Conservation (phyloP, 2,113 vertebrate genomes). For the Sterrhoptilus dennistouni region DNA sequence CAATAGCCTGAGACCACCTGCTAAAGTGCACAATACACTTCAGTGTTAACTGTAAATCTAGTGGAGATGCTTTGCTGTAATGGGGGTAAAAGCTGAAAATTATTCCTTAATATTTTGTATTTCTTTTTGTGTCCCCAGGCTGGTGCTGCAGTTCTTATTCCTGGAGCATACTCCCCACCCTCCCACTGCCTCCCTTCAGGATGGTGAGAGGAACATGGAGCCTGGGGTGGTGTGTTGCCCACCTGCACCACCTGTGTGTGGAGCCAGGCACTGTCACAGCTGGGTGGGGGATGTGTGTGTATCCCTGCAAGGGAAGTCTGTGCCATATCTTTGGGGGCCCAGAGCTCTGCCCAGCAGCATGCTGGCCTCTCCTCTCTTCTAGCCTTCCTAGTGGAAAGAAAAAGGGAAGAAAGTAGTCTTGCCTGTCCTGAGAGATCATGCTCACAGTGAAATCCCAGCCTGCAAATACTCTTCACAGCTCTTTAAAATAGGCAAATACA, state of each 20-base stretch:
- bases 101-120: not conserved
- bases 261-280: not conserved
- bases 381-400: not conserved
- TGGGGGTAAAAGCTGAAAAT: not conserved
- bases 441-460: not conserved
- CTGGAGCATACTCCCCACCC: not conserved
- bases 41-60: not conserved
- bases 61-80: not conserved
- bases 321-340: no score
- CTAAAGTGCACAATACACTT: rapidly evolving
- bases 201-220: rapidly evolving
- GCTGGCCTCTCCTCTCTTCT: not conserved
- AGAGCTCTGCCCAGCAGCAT: not conserved
- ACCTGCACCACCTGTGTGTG: not conserved
- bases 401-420: not conserved
- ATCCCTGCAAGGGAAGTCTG: not conserved
- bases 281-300: rapidly evolving
- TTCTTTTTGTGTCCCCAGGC: not conserved
- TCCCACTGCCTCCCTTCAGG: not conserved
- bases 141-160: not conserved
- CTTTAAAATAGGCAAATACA: not conserved
- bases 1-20: not conserved
- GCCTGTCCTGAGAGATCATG: not conserved
- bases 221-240: not conserved
- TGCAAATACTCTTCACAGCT: not conserved